Evolutionary conservation across 2,113 vertebrate genomes (phyloP).

Genomic region (Oncorhynchus gorbuscha): DNA sequence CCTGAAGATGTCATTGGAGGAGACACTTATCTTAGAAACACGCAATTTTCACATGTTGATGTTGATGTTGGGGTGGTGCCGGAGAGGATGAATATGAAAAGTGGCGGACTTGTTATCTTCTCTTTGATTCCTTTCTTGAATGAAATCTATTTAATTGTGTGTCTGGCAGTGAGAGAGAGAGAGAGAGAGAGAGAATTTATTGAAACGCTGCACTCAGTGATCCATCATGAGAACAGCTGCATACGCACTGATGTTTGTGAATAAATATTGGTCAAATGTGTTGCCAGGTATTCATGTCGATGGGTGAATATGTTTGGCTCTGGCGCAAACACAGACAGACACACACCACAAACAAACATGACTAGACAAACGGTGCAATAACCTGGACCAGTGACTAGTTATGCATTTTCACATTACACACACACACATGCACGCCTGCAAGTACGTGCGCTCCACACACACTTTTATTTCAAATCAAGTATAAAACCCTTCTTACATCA

Average conservation of each 20-base stretch:
- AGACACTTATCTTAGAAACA: no score
- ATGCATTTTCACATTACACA: slow-evolving; percentile 13
- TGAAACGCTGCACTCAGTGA: slow-evolving; percentile 28
- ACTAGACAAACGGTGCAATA: neutral
- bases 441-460: neutral
- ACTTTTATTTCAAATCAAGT: neutral
- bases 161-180: slow-evolving; percentile 22
- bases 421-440: neutral
- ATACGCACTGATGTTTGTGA: slow-evolving; percentile 49
- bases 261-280: slow-evolving; percentile 30
- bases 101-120: slow-evolving; percentile 42
- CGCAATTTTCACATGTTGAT: no score
- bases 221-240: slow-evolving; percentile 46
- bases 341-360: neutral
- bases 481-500: no score
- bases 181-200: slow-evolving; percentile 21
- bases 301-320: slow-evolving; percentile 26
- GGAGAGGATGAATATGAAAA: no score
- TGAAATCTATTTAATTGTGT: slow-evolving; percentile 30
- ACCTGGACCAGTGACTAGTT: slow-evolving; percentile 46
- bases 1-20: no score
- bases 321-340: slow-evolving; percentile 20
- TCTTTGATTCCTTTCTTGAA: slow-evolving; percentile 63
- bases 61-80: no score
- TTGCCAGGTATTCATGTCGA: slow-evolving; percentile 52